Evolutionary conservation across 2,113 vertebrate genomes (phyloP).

Genomic region (Naja naja): DNA sequence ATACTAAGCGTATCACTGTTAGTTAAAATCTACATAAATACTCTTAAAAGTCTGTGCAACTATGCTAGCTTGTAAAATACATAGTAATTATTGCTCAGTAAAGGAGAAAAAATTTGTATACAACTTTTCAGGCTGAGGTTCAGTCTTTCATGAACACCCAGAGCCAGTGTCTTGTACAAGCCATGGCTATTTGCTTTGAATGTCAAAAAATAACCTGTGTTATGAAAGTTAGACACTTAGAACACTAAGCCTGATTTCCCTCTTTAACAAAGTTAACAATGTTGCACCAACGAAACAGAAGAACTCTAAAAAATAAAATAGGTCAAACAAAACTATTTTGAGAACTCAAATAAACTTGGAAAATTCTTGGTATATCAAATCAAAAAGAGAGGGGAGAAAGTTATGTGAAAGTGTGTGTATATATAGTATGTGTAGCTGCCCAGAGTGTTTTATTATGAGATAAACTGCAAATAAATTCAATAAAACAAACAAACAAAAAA

Average conservation of each 20-base stretch:
- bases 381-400: not conserved
- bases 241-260: not conserved
- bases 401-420: not conserved
- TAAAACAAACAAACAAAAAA: not conserved
- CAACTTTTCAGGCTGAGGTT: not conserved
- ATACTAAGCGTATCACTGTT: not conserved
- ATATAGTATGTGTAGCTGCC: not conserved
- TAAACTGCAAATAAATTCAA: not conserved
- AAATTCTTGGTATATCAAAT: not conserved
- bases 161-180: not conserved
- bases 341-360: not conserved
- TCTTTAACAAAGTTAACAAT: not conserved
- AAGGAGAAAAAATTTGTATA: not conserved
- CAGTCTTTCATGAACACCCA: not conserved
- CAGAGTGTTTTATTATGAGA: not conserved
- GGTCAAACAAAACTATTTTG: not conserved
- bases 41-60: not conserved
- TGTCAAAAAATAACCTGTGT: not conserved
- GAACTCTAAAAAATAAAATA: not conserved
- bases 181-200: not conserved
- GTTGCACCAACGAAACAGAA: not conserved
- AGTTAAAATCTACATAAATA: not conserved
- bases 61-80: not conserved
- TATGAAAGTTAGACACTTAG: not conserved
- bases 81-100: not conserved